These are phyloP conservation scores for Thumatha senex DNA, from an alignment of 2,888 invertebrate species.

Conservation along the genomic window DNA sequence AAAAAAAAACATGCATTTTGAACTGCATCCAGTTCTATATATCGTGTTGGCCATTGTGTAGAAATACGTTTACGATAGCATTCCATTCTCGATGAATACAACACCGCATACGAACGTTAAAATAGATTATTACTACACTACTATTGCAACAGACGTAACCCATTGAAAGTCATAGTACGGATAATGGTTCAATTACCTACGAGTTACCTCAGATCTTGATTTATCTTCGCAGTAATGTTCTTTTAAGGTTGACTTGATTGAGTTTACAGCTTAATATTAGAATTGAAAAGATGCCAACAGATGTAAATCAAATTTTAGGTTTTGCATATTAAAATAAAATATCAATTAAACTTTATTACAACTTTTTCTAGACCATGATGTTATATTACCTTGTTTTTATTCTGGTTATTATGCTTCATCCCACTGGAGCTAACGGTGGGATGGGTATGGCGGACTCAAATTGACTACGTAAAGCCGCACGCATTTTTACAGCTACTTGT, in stretches of 20 bases:
- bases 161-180: background rate
- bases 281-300: constrained; percentile 34
- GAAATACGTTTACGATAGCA: background rate
- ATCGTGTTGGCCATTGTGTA: no score
- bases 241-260: constrained; percentile 38
- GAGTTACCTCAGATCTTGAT: constrained; percentile 26
- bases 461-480: no score
- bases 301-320: constrained; percentile 20
- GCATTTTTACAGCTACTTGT: no score
- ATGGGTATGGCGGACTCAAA: no score
- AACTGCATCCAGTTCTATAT: no score
- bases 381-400: no score
- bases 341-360: constrained; percentile 19
- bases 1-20: no score
- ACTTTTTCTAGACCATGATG: no score
- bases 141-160: background rate
- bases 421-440: no score
- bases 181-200: constrained; percentile 5
- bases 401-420: no score
- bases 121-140: background rate
- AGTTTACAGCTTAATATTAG: constrained; percentile 39
- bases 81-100: background rate
- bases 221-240: constrained; percentile 36
- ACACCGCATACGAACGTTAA: background rate
- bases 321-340: constrained; percentile 19